phyloP scores from a whole-genome alignment of 2,888 invertebrate species.

The Lycia hirtaria region DNA sequence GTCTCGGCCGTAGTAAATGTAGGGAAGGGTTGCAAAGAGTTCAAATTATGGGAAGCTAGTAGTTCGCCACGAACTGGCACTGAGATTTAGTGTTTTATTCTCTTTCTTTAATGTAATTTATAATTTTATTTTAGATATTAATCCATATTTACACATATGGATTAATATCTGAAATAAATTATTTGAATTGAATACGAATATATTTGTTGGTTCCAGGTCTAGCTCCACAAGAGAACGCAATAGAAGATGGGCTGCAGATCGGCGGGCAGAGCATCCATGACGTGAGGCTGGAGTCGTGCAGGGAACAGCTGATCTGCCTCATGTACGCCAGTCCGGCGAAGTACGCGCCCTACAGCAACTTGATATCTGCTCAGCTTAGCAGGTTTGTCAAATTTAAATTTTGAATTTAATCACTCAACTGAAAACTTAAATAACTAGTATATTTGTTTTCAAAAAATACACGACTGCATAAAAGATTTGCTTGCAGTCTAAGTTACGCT shows the following conservation, averaged over 20 bases:
- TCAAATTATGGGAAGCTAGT: background rate
- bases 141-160: too few species aligned
- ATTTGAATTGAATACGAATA: background rate
- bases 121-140: too few species aligned
- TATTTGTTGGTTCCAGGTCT: constrained; percentile 76
- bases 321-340: constrained; percentile 96
- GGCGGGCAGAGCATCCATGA: constrained; percentile 82
- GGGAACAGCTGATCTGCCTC: constrained; percentile 93
- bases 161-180: too few species aligned
- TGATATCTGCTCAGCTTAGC: constrained; percentile 94
- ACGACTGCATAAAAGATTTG: too few species aligned
- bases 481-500: too few species aligned
- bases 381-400: constrained; percentile 76
- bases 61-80: too few species aligned
- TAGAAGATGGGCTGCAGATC: constrained; percentile 54
- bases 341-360: constrained; percentile 95
- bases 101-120: too few species aligned
- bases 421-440: too few species aligned
- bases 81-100: too few species aligned
- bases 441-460: too few species aligned
- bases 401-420: too few species aligned
- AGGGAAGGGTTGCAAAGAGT: background rate
- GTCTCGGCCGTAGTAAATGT: background rate
- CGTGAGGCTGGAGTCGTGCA: constrained; percentile 84
- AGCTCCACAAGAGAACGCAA: constrained; percentile 81